phyloP scores from a whole-genome alignment of 2,888 invertebrate genomes.

The Drosophila parthenogenetica region DNA sequence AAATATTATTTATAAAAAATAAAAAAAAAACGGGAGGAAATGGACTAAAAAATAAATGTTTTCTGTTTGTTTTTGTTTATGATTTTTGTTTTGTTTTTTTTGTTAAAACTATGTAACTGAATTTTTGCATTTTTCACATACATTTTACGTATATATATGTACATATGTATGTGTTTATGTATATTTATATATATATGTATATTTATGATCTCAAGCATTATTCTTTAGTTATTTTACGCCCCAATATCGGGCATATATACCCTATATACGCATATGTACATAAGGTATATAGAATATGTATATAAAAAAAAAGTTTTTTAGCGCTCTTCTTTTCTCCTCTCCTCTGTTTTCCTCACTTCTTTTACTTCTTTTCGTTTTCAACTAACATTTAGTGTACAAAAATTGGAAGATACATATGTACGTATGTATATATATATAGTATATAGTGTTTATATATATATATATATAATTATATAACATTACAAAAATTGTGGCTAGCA shows the following conservation, averaged over 20 bases:
- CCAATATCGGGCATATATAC: constrained; percentile 42
- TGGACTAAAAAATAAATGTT: constrained; percentile 43
- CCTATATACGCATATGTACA: constrained; percentile 35
- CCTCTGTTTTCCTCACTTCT: neutral
- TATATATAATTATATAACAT: constrained; percentile 54
- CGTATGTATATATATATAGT: constrained; percentile 22
- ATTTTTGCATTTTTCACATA: constrained; percentile 55
- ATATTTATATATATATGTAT: constrained; percentile 35
- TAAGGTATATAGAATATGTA: constrained; percentile 40
- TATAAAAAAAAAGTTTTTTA: constrained; percentile 63
- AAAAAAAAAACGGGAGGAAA: constrained; percentile 26
- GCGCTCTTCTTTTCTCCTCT: constrained; percentile 35
- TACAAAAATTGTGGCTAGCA: constrained; percentile 76
- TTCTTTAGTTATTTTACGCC: constrained; percentile 38
- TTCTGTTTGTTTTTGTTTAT: constrained; percentile 23
- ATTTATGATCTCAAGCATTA: constrained; percentile 41
- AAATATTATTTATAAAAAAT: constrained; percentile 34
- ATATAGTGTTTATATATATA: constrained; percentile 28
- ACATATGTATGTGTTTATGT: constrained; percentile 42
- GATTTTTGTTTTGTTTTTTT: constrained; percentile 6
- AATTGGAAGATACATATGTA: constrained; percentile 63
- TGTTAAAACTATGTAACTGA: constrained; percentile 63
- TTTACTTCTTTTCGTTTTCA: constrained; percentile 29
- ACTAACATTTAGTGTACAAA: constrained; percentile 79
- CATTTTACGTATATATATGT: constrained; percentile 40